Conservation (phyloP, 2,888 invertebrate genomes). For the Spisula solida region DNA sequence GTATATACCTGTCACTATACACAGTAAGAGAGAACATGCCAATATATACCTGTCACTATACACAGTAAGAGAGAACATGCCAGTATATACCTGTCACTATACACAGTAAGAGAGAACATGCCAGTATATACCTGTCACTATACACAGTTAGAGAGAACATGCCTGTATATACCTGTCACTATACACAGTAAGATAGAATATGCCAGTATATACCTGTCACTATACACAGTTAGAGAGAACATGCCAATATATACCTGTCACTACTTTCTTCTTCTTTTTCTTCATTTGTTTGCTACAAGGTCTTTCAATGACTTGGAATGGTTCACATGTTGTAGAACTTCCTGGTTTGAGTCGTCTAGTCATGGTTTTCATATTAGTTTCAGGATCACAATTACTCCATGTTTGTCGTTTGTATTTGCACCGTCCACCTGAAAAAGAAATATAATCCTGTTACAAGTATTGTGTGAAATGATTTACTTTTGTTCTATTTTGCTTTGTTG, state of each 20-base stretch:
- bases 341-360: slow-evolving; percentile 59
- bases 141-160: too few species aligned
- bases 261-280: slow-evolving; percentile 13
- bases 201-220: too few species aligned
- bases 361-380: slow-evolving; percentile 64
- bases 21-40: too few species aligned
- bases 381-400: slow-evolving; percentile 71
- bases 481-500: too few species aligned
- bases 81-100: not conserved
- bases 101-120: too few species aligned
- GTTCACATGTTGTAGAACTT: slow-evolving; percentile 30
- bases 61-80: not conserved
- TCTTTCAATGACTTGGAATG: slow-evolving; percentile 24
- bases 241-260: not conserved
- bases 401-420: slow-evolving; percentile 69
- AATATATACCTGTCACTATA: not conserved
- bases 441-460: not conserved
- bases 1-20: not conserved
- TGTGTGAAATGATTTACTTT: too few species aligned
- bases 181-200: too few species aligned
- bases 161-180: not conserved
- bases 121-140: not conserved
- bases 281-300: slow-evolving; percentile 26
- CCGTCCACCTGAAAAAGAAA: slow-evolving; percentile 25
- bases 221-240: not conserved